Percentiles rank a stretch among this genome's conserved stretches.
Conservation (phyloP, 2,888 invertebrate species). For the Lottia gigantea region DNA sequence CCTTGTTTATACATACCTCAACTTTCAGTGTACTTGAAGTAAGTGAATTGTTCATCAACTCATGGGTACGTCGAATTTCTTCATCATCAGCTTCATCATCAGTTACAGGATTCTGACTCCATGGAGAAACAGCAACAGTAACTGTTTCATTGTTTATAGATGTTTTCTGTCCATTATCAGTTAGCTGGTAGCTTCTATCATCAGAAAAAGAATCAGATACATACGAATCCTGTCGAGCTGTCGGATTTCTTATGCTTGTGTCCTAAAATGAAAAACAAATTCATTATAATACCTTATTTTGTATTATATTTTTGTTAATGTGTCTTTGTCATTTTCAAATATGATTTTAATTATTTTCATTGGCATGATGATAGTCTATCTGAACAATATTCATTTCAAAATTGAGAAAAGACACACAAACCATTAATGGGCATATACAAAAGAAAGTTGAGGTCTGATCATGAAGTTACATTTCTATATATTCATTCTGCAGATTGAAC, state of each 20-base stretch:
- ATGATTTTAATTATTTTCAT: no score
- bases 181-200: slow-evolving; percentile 22
- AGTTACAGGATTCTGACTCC: background rate
- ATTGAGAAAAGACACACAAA: no score
- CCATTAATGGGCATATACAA: no score
- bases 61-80: slow-evolving; percentile 28
- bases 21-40: slow-evolving; percentile 20
- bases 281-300: no score
- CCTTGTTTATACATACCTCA: slow-evolving; percentile 12
- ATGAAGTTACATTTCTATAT: no score
- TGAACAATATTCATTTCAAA: no score
- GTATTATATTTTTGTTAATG: no score
- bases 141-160: background rate
- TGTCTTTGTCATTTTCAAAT: no score
- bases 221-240: slow-evolving; percentile 1
- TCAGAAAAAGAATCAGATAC: slow-evolving; percentile 22
- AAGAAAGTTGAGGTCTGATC: no score
- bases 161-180: slow-evolving; percentile 9
- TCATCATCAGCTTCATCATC: slow-evolving; percentile 18
- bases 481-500: no score
- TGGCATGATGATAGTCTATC: no score
- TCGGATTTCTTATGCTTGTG: background rate
- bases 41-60: slow-evolving; percentile 17
- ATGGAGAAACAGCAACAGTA: background rate
- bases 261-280: background rate